Percentiles rank a stretch among this genome's conserved stretches.
These are phyloP conservation scores for Clepsis dumicolana DNA, from an alignment of 2,888 invertebrate genomes.

Conservation along the genomic window DNA sequence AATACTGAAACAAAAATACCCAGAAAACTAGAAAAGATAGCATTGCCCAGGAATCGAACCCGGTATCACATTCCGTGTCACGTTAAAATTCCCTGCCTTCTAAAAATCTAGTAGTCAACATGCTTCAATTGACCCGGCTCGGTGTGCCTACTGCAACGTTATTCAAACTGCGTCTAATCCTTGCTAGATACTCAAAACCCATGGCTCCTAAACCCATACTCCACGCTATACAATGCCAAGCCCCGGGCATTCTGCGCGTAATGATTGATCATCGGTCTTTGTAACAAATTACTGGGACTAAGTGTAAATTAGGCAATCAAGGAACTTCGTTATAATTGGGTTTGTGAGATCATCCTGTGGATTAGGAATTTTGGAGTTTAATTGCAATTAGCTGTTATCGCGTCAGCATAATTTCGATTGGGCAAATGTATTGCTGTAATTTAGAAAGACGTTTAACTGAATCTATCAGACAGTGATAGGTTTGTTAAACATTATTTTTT, in stretches of 20 bases:
- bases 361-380: constrained; percentile 36
- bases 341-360: constrained; percentile 28
- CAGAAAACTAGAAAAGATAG: too few relatives aligned
- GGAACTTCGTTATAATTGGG: constrained; percentile 38
- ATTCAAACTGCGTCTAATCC: background rate
- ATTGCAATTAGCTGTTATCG: constrained; percentile 29
- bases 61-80: too few relatives aligned
- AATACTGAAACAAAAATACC: too few relatives aligned
- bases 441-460: background rate
- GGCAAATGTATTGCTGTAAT: background rate
- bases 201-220: background rate
- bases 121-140: background rate
- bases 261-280: constrained; percentile 36
- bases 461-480: background rate
- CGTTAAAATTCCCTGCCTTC: too few relatives aligned
- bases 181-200: background rate
- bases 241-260: constrained; percentile 4
- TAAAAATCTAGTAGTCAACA: too few relatives aligned
- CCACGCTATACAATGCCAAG: background rate
- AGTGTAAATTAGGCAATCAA: constrained; percentile 40
- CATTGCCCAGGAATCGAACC: too few relatives aligned
- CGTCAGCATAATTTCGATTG: constrained; percentile 13
- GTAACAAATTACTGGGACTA: constrained; percentile 29
- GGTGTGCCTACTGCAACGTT: background rate
- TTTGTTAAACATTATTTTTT: too few relatives aligned